Evolutionary conservation across 2,113 vertebrate genomes (phyloP).

Genomic region (Telmatochromis brichardi): DNA sequence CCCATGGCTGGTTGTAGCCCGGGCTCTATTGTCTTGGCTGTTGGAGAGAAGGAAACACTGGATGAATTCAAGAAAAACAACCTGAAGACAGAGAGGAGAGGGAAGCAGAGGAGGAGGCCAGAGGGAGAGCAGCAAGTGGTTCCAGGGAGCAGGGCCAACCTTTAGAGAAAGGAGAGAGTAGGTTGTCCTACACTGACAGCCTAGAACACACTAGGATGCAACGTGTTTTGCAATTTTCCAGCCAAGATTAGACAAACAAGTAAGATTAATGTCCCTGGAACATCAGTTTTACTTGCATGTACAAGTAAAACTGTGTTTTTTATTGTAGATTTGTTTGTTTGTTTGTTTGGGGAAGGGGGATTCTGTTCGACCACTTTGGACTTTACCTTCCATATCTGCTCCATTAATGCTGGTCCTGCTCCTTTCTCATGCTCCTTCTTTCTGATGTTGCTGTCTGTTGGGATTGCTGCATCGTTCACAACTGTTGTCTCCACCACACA

Average conservation of each 20-base stretch:
- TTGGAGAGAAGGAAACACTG: conserved; percentile 46
- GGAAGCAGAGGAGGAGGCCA: conserved; percentile 27
- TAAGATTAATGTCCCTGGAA: background rate
- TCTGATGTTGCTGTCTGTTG: background rate
- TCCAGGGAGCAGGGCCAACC: conserved; percentile 42
- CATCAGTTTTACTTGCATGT: background rate
- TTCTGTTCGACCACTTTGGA: background rate
- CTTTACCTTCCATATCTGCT: background rate
- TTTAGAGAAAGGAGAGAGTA: background rate
- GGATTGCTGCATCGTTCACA: rapidly evolving
- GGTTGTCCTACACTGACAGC: background rate
- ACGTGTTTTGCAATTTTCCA: background rate
- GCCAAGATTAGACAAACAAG: background rate
- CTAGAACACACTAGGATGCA: background rate
- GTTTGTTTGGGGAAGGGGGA: too few relatives aligned
- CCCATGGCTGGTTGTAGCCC: conserved; percentile 50
- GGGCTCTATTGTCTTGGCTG: conserved; percentile 54
- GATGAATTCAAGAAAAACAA: conserved; percentile 58
- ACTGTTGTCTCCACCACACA: background rate
- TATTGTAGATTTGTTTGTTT: background rate
- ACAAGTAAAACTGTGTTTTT: background rate
- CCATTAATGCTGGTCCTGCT: background rate
- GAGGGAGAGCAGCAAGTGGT: conserved; percentile 57
- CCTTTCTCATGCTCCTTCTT: background rate
- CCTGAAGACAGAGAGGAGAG: conserved; percentile 26